Conservation (phyloP, 2,888 invertebrate species). For the Microchrysa polita region DNA sequence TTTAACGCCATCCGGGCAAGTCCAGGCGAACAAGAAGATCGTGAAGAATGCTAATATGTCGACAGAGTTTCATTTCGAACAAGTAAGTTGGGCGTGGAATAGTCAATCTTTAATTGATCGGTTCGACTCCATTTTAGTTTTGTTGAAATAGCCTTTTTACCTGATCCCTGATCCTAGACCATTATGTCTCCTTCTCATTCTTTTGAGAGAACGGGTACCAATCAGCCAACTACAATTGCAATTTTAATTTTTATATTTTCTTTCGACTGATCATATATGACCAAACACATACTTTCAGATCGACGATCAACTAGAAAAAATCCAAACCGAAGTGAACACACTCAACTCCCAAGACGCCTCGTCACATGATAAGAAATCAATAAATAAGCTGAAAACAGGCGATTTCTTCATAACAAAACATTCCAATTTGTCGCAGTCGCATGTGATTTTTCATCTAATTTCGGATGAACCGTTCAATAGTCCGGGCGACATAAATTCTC, state of each 20-base stretch:
- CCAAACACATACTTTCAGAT: no score
- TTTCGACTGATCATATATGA: no score
- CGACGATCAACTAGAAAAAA: conserved; percentile 83
- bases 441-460: conserved; percentile 95
- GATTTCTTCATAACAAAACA: conserved; percentile 89
- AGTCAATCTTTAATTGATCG: no score
- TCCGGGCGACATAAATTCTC: conserved; percentile 89
- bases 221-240: no score
- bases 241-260: no score
- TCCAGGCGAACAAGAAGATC: conserved; percentile 61
- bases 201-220: no score
- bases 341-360: conserved; percentile 53
- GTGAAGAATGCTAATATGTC: conserved; percentile 67
- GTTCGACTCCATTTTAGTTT: no score
- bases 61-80: conserved; percentile 93
- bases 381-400: conserved; percentile 74
- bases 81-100: conserved; percentile 53
- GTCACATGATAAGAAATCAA: conserved; percentile 58
- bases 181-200: no score
- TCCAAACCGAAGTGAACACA: conserved; percentile 69
- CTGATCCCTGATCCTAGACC: no score
- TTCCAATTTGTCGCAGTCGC: conserved; percentile 93
- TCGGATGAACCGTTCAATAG: conserved; percentile 78
- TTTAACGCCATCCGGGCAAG: conserved; percentile 67
- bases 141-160: no score